Conservation (phyloP, 2,888 invertebrate species). For the Podabrus alpinus region DNA sequence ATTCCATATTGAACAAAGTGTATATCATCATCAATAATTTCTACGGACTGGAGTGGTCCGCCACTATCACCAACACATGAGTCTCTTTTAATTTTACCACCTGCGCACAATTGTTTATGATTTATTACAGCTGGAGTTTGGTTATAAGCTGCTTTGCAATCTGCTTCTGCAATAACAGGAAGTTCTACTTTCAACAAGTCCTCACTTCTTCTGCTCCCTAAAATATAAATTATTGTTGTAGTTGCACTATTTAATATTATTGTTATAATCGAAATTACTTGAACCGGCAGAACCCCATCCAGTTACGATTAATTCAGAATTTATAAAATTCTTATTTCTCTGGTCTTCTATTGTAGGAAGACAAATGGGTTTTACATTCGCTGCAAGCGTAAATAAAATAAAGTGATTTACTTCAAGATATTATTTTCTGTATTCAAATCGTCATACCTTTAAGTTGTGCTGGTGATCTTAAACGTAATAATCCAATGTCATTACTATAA, state of each 20-base stretch:
- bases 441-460: slow-evolving; percentile 52
- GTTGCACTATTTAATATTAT: slow-evolving; percentile 36
- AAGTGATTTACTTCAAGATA: neutral
- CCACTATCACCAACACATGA: slow-evolving; percentile 74
- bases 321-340: slow-evolving; percentile 52
- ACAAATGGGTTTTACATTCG: slow-evolving; percentile 56
- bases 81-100: slow-evolving; percentile 62
- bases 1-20: slow-evolving; percentile 61
- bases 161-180: slow-evolving; percentile 48
- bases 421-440: neutral
- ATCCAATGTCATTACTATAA: slow-evolving; percentile 43
- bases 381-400: slow-evolving; percentile 33
- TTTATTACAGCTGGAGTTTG: slow-evolving; percentile 38
- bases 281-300: slow-evolving; percentile 76
- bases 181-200: slow-evolving; percentile 15
- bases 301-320: slow-evolving; percentile 64
- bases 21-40: neutral
- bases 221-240: neutral
- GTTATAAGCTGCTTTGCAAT: slow-evolving; percentile 37
- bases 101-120: slow-evolving; percentile 66
- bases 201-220: slow-evolving; percentile 10
- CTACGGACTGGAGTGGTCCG: slow-evolving; percentile 59
- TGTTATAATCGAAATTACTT: slow-evolving; percentile 47
- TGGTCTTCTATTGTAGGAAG: slow-evolving; percentile 50
- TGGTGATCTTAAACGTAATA: slow-evolving; percentile 49